Evolutionary conservation across 2,888 invertebrate genomes (phyloP).

Genomic region (Busseola fusca): DNA sequence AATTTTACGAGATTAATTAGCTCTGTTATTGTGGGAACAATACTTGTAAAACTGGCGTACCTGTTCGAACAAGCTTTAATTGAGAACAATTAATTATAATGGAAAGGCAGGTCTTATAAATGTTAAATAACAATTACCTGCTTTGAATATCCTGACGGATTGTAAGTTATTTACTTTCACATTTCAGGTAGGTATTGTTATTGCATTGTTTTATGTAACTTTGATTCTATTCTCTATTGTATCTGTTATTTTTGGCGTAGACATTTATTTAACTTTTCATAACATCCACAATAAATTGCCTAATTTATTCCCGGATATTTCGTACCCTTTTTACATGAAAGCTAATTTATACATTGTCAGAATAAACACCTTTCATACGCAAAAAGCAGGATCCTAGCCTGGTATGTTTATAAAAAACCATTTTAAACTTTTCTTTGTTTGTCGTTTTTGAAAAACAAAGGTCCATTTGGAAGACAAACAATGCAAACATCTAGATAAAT

Average conservation of each 20-base stretch:
- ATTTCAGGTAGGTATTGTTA: not conserved
- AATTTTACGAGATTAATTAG: slow-evolving; percentile 52
- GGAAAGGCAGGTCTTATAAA: not conserved
- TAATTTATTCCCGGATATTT: slow-evolving; percentile 30
- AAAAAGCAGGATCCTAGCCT: not conserved
- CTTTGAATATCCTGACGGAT: not conserved
- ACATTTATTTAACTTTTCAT: slow-evolving; percentile 32
- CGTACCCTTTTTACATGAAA: slow-evolving; percentile 25
- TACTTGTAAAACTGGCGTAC: slow-evolving; percentile 31
- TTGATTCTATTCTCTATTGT: not conserved
- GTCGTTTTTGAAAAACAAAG: slow-evolving; percentile 11
- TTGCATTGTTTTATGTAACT: not conserved
- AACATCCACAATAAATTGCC: slow-evolving; percentile 28
- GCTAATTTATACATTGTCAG: slow-evolving; percentile 30
- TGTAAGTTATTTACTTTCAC: not conserved
- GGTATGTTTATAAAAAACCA: not conserved
- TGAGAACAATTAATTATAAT: slow-evolving; percentile 22
- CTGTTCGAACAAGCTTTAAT: slow-evolving; percentile 32
- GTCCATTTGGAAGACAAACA: slow-evolving; percentile 13
- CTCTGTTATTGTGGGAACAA: slow-evolving; percentile 42
- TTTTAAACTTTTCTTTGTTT: slow-evolving; percentile 3
- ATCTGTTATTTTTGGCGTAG: slow-evolving; percentile 6
- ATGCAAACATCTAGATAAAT: slow-evolving; percentile 6
- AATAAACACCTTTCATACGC: slow-evolving; percentile 17
- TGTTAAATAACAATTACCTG: not conserved